phyloP scores from a whole-genome alignment of 53 echinoderm and acorn worm genomes.

The Hippasteria phrygiana region DNA sequence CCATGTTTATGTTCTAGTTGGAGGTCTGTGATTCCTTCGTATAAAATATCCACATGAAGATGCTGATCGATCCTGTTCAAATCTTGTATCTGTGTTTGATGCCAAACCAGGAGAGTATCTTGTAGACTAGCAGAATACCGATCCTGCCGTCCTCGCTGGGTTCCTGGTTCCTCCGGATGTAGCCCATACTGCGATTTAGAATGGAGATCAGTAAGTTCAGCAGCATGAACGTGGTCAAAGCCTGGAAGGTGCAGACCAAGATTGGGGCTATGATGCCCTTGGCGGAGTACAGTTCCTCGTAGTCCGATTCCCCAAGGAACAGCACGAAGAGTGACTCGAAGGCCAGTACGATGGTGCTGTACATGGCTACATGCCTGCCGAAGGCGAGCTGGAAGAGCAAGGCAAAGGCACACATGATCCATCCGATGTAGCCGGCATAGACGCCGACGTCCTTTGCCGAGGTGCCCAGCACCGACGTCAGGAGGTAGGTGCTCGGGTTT shows the following conservation, averaged over 20 bases:
- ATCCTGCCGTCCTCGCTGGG: slow-evolving; percentile 79
- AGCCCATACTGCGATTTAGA: slow-evolving; percentile 70
- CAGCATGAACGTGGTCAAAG: slow-evolving; percentile 28
- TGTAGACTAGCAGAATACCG: slow-evolving; percentile 79
- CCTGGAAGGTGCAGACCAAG: slow-evolving; percentile 71
- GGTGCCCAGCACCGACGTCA: slow-evolving; percentile 76
- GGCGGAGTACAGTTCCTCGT: slow-evolving; percentile 52
- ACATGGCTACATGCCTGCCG: slow-evolving; percentile 60
- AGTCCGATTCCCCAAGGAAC: slow-evolving; percentile 81
- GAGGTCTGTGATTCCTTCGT: no score
- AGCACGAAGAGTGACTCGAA: slow-evolving; percentile 71
- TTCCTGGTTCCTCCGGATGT: slow-evolving; percentile 68
- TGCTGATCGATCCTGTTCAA: not conserved
- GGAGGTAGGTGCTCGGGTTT: slow-evolving; percentile 88
- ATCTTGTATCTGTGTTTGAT: slow-evolving; percentile 51
- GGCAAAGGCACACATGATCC: slow-evolving; percentile 70
- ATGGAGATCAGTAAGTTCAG: slow-evolving; percentile 84
- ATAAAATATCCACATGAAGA: no score
- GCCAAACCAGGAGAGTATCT: slow-evolving; percentile 85
- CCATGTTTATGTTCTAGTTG: no score
- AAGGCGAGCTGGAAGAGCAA: slow-evolving; percentile 72
- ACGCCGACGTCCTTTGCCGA: slow-evolving; percentile 64
- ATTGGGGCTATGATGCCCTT: slow-evolving; percentile 60
- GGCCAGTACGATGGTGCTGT: slow-evolving; percentile 66
- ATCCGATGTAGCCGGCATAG: slow-evolving; percentile 61